A percentile compares a stretch with the other conserved stretches of the same genome.
phyloP scores from a whole-genome alignment of 2,888 invertebrate species.

The Operophtera brumata region DNA sequence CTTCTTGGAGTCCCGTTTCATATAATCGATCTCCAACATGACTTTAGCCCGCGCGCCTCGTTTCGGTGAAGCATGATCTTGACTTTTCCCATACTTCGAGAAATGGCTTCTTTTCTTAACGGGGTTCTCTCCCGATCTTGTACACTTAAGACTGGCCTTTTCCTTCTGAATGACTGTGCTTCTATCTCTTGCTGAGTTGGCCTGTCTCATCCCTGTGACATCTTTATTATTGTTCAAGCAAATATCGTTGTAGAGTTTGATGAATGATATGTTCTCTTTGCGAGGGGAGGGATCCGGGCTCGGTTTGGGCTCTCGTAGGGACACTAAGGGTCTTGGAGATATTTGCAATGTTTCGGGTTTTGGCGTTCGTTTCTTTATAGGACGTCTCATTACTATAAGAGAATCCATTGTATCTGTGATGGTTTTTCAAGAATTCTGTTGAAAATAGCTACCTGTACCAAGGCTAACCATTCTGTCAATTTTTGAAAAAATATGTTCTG shows the following conservation, averaged over 20 bases:
- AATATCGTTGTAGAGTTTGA: slow-evolving; percentile 37
- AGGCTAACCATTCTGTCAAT: too few relatives aligned
- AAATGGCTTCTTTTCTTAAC: background rate
- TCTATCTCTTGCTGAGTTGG: slow-evolving; percentile 6
- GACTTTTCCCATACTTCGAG: background rate
- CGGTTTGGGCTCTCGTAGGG: background rate
- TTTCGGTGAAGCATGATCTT: background rate
- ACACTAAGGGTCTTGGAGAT: background rate
- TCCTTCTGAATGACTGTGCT: background rate
- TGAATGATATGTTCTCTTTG: slow-evolving; percentile 37
- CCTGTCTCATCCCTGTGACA: background rate
- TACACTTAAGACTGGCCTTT: background rate
- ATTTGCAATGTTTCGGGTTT: slow-evolving; percentile 5
- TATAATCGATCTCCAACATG: slow-evolving; percentile 33
- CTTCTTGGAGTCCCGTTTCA: background rate
- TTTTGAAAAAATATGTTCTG: too few relatives aligned
- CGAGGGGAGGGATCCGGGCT: background rate
- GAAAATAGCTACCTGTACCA: too few relatives aligned
- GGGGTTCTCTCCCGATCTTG: slow-evolving; percentile 1
- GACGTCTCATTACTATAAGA: slow-evolving; percentile 31
- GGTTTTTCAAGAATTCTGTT: background rate
- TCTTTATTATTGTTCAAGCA: slow-evolving; percentile 18
- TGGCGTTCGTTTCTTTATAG: slow-evolving; percentile 7
- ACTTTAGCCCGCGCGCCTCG: slow-evolving; percentile 13
- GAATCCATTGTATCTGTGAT: slow-evolving; percentile 36